phyloP scores from a whole-genome alignment of 2,797 vertebrate species.

The Carduelis carduelis region DNA sequence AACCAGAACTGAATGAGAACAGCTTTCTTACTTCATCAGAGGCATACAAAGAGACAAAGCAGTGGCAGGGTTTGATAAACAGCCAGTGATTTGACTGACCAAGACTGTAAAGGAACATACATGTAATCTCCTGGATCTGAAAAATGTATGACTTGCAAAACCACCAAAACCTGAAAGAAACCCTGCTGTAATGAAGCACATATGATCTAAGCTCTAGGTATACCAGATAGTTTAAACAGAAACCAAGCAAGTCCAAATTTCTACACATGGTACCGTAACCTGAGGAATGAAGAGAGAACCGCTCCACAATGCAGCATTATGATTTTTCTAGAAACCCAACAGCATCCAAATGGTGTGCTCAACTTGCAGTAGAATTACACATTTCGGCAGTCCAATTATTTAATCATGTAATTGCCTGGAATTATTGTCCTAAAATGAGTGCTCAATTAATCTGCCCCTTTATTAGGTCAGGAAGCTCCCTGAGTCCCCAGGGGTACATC shows the following conservation, averaged over 20 bases:
- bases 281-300: neutral
- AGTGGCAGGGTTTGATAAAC: neutral
- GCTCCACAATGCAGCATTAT: neutral
- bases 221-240: neutral
- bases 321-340: neutral
- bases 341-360: neutral
- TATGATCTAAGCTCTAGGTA: neutral
- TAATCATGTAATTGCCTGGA: neutral
- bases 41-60: neutral
- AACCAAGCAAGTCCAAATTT: neutral
- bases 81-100: neutral
- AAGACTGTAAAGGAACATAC: neutral
- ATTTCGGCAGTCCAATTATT: neutral
- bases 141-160: neutral
- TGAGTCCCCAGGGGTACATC: fast-evolving
- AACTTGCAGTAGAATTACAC: neutral
- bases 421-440: neutral
- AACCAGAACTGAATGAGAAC: neutral
- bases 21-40: neutral
- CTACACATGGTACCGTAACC: neutral
- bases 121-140: neutral
- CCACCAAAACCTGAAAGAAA: neutral
- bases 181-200: neutral
- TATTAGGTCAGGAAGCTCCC: neutral
- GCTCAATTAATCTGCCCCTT: neutral